Percentiles rank a stretch among this genome's conserved stretches.
Conservation (phyloP, 2,113 vertebrate species). For the Bungarus multicinctus region DNA sequence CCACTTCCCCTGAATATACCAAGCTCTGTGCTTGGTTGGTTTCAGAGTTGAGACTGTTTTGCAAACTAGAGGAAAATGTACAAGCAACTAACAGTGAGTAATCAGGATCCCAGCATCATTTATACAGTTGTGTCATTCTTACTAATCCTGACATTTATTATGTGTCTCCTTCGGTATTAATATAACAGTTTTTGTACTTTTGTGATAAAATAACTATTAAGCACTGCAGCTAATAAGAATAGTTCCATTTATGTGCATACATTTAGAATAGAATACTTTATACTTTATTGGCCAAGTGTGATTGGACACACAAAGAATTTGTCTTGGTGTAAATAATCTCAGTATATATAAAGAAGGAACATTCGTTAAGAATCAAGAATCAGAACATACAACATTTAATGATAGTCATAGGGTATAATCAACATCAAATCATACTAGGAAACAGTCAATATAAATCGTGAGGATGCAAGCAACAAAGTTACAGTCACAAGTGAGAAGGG, state of each 20-base stretch:
- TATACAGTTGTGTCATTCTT: background rate
- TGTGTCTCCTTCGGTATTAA: background rate
- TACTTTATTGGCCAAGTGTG: no score
- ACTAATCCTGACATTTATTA: background rate
- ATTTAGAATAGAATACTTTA: no score
- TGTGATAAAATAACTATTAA: background rate
- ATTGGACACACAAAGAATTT: no score
- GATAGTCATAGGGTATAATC: no score
- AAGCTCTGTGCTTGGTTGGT: constrained; percentile 95
- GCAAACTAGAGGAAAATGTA: constrained; percentile 92
- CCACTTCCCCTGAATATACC: constrained; percentile 90
- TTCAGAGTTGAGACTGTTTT: constrained; percentile 87
- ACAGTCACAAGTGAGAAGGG: no score
- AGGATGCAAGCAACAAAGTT: no score
- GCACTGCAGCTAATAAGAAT: background rate
- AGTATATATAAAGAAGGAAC: no score
- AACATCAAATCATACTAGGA: no score
- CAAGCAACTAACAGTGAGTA: constrained; percentile 96
- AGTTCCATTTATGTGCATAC: background rate
- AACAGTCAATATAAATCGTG: no score
- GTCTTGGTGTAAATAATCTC: no score
- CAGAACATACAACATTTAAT: no score
- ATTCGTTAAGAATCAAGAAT: no score
- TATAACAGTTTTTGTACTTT: background rate
- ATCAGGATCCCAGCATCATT: background rate